These are phyloP conservation scores for Vandiemenella viatica DNA, from an alignment of 2,888 invertebrate genomes.

Conservation along the genomic window DNA sequence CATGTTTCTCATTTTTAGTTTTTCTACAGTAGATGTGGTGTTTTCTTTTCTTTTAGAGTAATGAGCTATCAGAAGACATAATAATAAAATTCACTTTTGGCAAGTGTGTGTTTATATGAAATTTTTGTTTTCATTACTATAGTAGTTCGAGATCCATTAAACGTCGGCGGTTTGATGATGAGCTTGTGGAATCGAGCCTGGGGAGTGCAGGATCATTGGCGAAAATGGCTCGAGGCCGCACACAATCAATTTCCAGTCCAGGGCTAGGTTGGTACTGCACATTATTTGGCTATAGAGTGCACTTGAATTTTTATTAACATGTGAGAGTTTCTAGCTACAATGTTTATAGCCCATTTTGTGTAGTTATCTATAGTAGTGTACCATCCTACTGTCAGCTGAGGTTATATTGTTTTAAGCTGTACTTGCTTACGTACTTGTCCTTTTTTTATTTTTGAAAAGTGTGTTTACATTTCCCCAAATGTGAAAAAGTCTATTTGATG, in stretches of 20 bases:
- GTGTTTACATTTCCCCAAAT: too few relatives aligned
- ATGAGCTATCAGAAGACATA: too few relatives aligned
- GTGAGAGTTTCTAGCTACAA: background rate
- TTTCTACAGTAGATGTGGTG: too few relatives aligned
- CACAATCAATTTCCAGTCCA: conserved; percentile 16
- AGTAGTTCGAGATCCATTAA: conserved; percentile 91
- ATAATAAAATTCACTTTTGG: too few relatives aligned
- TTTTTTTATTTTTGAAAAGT: too few relatives aligned
- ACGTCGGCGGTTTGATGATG: conserved; percentile 90
- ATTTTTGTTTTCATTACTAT: conserved; percentile 16
- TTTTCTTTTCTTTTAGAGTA: too few relatives aligned
- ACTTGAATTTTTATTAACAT: background rate
- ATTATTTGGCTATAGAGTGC: too few relatives aligned
- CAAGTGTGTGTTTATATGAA: too few relatives aligned
- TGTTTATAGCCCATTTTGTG: background rate
- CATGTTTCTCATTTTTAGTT: too few relatives aligned
- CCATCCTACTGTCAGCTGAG: background rate
- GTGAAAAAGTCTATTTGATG: too few relatives aligned
- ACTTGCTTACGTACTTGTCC: too few relatives aligned
- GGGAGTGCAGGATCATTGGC: conserved; percentile 29
- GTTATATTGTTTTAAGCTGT: background rate
- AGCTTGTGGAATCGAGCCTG: conserved; percentile 82
- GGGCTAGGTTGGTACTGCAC: conserved; percentile 9
- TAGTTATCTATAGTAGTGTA: background rate
- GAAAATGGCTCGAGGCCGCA: conserved; percentile 16